Conservation (phyloP, 2,113 vertebrate genomes). For the Heliornis fulica region DNA sequence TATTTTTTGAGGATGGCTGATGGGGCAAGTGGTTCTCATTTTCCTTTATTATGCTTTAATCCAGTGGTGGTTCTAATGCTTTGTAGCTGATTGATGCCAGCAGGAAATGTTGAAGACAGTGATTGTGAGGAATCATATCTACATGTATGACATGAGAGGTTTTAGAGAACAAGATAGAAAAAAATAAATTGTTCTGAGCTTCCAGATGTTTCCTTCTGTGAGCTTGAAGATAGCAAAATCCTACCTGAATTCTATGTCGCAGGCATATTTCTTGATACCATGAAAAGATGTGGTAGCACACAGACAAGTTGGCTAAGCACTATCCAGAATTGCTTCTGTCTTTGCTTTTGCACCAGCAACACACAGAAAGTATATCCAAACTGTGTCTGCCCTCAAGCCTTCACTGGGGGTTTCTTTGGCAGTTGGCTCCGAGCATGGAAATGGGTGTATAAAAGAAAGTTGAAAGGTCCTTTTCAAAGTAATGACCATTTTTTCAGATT, state of each 20-base stretch:
- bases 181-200: background rate
- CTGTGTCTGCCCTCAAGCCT: background rate
- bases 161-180: background rate
- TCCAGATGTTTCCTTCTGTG: background rate
- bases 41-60: background rate
- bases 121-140: background rate
- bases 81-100: background rate
- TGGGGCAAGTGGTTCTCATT: background rate
- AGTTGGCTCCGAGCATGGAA: background rate
- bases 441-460: background rate
- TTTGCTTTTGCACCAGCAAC: background rate
- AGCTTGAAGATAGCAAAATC: background rate
- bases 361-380: too few species aligned
- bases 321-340: background rate
- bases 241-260: background rate
- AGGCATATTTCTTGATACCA: background rate
- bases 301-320: background rate
- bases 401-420: background rate
- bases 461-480: background rate
- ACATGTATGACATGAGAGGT: background rate
- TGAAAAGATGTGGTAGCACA: background rate
- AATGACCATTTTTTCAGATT: background rate
- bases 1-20: background rate
- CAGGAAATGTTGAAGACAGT: background rate
- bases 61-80: background rate